Evolutionary conservation across 2,888 invertebrate genomes (phyloP), one percentile per base, ranked within the genome.

Genomic region (Leptinotarsa rubiginosa): DNA sequence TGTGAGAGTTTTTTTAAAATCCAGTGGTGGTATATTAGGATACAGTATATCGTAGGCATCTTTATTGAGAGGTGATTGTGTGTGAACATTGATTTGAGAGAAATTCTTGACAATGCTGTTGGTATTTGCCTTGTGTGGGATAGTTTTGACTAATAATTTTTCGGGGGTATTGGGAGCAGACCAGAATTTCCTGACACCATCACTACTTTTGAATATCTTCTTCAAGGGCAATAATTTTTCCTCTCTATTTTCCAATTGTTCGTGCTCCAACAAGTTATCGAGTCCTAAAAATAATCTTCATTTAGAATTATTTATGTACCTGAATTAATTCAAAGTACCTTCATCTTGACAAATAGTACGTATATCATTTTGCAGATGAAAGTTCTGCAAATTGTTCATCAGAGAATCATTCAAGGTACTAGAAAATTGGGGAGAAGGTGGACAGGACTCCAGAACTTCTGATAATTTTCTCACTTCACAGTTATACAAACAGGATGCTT

Each of bases 351-450:
- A 50, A 13, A 64, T 64, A 10, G 62, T 69, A 22, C 69, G 72
- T 16, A 73, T 73, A 22, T 67, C 75, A 69, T 68, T 69, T 47
- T 77, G 54, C 31, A 77, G 59, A 47, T 77, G 72, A 72, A 84
- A 83, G 25, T 83, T 83, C 76, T 86, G 84, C 25, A 87, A 78
- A 65, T 84, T 80, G 47, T 80, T 78, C 47, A 84, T 80, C 50
- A 87, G 80, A 16, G 86, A 85, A 70, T 85, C 86, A 74, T 86
- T 86, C 25, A 86, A 77, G 1, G 86, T 86, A 76, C 86, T 87
- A 1, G 85, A 86, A 77, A 83, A 82, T 77, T 81, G 77, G 13
- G 82, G 81, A 16, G 80, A 77, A 4, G 80, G 72, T 10, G 81
- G 77, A 54, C 75, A 80, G 7, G 80, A 76, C 54, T 82, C 81